Conservation (phyloP, 2,888 invertebrate species). For the Helobdella robusta region DNA sequence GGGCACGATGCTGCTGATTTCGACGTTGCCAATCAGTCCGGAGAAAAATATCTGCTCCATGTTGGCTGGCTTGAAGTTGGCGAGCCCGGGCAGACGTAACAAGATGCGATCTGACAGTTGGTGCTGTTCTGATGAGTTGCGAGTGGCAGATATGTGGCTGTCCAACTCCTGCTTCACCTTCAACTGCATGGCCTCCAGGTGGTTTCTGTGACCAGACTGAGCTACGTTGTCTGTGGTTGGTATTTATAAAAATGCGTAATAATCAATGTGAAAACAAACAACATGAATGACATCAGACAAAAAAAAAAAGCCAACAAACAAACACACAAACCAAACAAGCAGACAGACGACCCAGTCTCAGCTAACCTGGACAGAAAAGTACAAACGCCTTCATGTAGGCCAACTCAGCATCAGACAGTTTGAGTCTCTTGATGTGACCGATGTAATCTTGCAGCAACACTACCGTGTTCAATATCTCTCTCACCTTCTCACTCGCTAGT, state of each 20-base stretch:
- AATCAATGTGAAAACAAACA: background rate
- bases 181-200: constrained; percentile 58
- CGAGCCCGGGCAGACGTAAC: constrained; percentile 48
- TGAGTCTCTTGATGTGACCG: constrained; percentile 62
- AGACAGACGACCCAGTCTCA: background rate
- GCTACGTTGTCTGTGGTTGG: constrained; percentile 3
- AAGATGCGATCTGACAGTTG: constrained; percentile 77
- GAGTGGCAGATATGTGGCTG: constrained; percentile 38
- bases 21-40: constrained; percentile 80
- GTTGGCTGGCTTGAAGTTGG: constrained; percentile 62
- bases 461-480: constrained; percentile 21
- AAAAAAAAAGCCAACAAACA: background rate
- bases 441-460: constrained; percentile 69
- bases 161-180: constrained; percentile 57
- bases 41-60: constrained; percentile 89
- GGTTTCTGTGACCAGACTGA: constrained; percentile 40
- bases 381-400: constrained; percentile 76
- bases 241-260: background rate
- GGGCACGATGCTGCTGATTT: constrained; percentile 88
- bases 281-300: background rate
- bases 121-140: too few species aligned
- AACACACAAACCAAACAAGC: background rate
- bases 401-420: constrained; percentile 73
- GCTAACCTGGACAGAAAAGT: constrained; percentile 68
- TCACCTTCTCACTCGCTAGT: constrained; percentile 29